Evolutionary conservation across 2,888 invertebrate genomes (phyloP).

Genomic region (Ariolimax columbianus): DNA sequence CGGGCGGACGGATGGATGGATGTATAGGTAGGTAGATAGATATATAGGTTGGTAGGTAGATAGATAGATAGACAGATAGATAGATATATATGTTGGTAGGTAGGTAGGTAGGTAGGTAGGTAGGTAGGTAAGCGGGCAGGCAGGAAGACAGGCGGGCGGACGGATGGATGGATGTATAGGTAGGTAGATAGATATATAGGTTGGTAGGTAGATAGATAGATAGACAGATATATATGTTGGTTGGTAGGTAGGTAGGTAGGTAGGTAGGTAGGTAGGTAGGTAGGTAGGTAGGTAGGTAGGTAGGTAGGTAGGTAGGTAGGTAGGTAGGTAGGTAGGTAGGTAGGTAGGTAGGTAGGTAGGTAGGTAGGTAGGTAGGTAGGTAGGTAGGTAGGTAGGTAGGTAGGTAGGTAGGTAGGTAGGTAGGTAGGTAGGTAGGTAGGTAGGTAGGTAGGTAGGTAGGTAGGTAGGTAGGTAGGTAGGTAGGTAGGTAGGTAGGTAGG

Average conservation of each 20-base stretch:
- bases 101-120: too few species aligned
- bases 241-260: background rate
- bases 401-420: background rate
- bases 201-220: too few species aligned
- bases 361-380: background rate
- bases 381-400: background rate
- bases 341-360: background rate
- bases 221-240: too few species aligned
- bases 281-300: conserved; percentile 13
- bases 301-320: conserved; percentile 13
- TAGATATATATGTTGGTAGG: too few species aligned
- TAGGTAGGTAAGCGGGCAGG: too few species aligned
- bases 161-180: too few species aligned
- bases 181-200: too few species aligned
- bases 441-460: background rate
- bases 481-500: background rate
- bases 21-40: too few species aligned
- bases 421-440: background rate
- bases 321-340: conserved; percentile 13
- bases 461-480: background rate
- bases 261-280: background rate
- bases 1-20: too few species aligned
- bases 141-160: too few species aligned
- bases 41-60: too few species aligned
- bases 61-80: too few species aligned